Percentiles rank a stretch among this genome's conserved stretches.
Conservation (phyloP, 2,113 vertebrate genomes). For the Tauraco erythrolophus region DNA sequence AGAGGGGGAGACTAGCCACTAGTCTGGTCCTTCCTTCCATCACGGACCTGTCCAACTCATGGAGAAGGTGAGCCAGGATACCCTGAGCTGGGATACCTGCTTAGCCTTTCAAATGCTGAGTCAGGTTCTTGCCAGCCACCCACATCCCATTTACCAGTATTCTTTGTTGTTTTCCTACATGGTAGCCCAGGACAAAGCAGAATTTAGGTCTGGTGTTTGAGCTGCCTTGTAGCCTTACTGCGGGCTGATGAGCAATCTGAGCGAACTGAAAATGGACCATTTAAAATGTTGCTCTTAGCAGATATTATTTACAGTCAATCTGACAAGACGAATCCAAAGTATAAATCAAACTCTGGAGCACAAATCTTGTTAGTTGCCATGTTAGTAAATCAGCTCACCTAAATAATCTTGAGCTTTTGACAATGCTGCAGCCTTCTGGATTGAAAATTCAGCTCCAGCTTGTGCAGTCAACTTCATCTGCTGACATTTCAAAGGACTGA, state of each 20-base stretch:
- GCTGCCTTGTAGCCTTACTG: not conserved
- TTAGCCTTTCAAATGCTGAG: not conserved
- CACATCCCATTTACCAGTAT: not conserved
- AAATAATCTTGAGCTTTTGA: conserved; percentile 64
- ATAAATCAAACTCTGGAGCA: conserved; percentile 56
- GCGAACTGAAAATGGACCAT: conserved; percentile 14
- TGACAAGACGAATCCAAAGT: conserved; percentile 41
- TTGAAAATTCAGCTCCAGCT: conserved; percentile 61
- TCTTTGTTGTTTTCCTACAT: not conserved
- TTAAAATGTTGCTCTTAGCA: conserved; percentile 51
- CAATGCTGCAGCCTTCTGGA: conserved; percentile 35
- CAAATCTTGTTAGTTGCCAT: conserved; percentile 59
- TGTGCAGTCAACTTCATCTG: conserved; percentile 66
- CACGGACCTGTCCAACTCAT: rapidly evolving
- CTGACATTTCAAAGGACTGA: conserved; percentile 74
- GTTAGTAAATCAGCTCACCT: conserved; percentile 73
- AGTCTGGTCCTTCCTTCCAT: not conserved
- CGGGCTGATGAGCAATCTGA: not conserved
- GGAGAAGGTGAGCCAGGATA: not conserved
- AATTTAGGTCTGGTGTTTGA: not conserved
- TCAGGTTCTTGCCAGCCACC: not conserved
- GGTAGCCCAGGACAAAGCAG: not conserved
- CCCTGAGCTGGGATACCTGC: not conserved
- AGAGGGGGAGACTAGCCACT: not conserved
- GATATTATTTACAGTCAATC: conserved; percentile 44